phyloP scores from a whole-genome alignment of 1,140 invertebrate genomes.

The Hyphantria cunea region DNA sequence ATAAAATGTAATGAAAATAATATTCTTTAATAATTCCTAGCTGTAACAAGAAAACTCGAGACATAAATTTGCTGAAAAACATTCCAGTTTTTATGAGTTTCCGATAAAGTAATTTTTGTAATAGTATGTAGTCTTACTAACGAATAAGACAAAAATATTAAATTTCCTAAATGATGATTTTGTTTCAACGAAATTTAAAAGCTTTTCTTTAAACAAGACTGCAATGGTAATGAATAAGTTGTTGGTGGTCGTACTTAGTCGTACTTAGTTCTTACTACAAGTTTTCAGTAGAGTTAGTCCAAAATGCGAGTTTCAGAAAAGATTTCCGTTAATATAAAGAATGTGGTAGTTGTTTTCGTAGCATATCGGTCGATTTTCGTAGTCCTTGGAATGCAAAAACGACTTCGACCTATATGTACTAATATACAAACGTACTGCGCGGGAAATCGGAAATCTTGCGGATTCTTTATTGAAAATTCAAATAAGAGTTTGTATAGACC shows the following conservation, averaged over 20 bases:
- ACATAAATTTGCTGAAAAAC: background rate
- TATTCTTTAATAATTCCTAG: conserved; percentile 13
- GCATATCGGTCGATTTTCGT: conserved; percentile 8
- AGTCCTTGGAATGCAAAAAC: conserved; percentile 7
- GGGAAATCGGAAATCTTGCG: background rate
- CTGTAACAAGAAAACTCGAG: conserved; percentile 6
- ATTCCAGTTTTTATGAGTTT: conserved; percentile 3
- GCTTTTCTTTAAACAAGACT: conserved; percentile 37
- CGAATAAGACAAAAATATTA: too few species aligned
- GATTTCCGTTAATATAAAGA: conserved; percentile 35
- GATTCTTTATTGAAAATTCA: conserved; percentile 48
- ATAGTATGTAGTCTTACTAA: conserved; percentile 1
- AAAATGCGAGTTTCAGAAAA: conserved; percentile 65
- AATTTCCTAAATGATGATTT: conserved; percentile 24
- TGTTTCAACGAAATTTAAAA: conserved; percentile 35
- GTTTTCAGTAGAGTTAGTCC: conserved; percentile 63
- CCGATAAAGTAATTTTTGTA: conserved; percentile 11
- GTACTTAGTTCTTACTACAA: conserved; percentile 61
- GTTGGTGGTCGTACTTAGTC: conserved; percentile 41
- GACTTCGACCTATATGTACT: too few species aligned
- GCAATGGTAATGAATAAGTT: conserved; percentile 45
- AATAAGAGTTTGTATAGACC: conserved; percentile 50
- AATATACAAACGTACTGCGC: too few species aligned
- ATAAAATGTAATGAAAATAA: conserved; percentile 14
- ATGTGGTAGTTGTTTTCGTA: conserved; percentile 19